phyloP scores from a whole-genome alignment of 2,797 vertebrate species.

The Chiloscyllium punctatum region DNA sequence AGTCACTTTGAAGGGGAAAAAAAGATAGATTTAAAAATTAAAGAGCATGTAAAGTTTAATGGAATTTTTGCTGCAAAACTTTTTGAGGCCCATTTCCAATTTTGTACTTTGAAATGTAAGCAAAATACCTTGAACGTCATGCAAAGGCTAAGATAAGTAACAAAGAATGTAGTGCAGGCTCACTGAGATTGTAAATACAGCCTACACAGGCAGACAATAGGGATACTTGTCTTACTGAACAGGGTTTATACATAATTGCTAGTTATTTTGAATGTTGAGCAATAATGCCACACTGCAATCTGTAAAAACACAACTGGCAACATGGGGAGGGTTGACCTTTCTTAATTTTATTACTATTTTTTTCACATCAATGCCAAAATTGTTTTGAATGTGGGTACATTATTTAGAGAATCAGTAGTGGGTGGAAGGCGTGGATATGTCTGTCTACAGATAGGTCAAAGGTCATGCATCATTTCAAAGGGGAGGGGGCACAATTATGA shows the following conservation, averaged over 20 bases:
- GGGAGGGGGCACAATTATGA: not conserved
- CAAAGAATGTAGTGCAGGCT: conserved; percentile 28
- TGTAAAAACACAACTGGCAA: conserved; percentile 36
- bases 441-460: conserved; percentile 33
- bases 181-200: conserved; percentile 38
- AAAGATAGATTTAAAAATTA: not conserved
- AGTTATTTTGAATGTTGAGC: conserved; percentile 39
- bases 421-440: conserved; percentile 6
- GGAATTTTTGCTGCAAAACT: not conserved
- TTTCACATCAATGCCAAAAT: conserved; percentile 38
- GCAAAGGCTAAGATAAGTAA: conserved; percentile 29
- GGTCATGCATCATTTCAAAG: conserved; percentile 24
- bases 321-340: conserved; percentile 37
- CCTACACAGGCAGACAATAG: conserved; percentile 32
- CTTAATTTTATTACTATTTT: conserved; percentile 39
- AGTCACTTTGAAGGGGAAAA: not conserved
- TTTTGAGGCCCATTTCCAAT: not conserved
- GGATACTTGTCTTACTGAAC: conserved; percentile 36
- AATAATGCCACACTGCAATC: conserved; percentile 36
- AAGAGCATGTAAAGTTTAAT: not conserved
- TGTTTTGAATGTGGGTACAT: conserved; percentile 34
- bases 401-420: conserved; percentile 24
- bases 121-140: conserved; percentile 20
- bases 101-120: conserved; percentile 14
- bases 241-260: conserved; percentile 37